Evolutionary conservation across 2,113 vertebrate genomes (phyloP).

Genomic region (Tragelaphus scriptus): DNA sequence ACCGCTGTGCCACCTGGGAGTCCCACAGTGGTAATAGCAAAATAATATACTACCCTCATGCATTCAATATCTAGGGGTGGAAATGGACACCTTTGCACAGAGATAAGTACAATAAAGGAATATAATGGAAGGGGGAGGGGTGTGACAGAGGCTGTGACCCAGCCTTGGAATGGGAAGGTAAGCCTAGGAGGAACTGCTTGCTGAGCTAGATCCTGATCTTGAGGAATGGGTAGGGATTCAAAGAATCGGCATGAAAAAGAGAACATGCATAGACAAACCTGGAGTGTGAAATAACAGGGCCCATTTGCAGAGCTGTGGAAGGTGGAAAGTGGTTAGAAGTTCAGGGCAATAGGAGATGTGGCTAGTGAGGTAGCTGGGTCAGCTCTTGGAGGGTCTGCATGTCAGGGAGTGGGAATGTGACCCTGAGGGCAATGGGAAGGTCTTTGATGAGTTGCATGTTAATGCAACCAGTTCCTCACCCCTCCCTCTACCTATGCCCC

Average conservation of each 20-base stretch:
- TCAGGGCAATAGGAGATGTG: not conserved
- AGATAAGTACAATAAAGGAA: not conserved
- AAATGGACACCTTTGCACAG: not conserved
- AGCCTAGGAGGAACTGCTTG: not conserved
- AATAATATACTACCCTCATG: not conserved
- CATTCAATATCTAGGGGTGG: not conserved
- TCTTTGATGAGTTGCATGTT: not conserved
- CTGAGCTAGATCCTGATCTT: not conserved
- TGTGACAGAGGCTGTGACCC: not conserved
- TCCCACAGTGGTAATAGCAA: not conserved
- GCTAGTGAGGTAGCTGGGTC: not conserved
- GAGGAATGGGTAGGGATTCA: not conserved
- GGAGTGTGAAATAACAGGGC: not conserved
- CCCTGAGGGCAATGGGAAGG: not conserved
- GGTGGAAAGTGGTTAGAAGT: not conserved
- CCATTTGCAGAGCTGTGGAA: not conserved
- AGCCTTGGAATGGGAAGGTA: too few species aligned
- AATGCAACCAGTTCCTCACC: not conserved
- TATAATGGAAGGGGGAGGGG: not conserved
- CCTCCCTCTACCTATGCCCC: too few species aligned
- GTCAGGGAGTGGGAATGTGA: not conserved
- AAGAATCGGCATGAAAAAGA: not conserved
- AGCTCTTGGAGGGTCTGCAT: not conserved
- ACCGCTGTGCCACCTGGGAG: not conserved
- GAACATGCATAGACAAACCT: not conserved